These are phyloP conservation scores for Petrolisthes manimaculis DNA, from an alignment of 2,888 invertebrate genomes.

Conservation along the genomic window DNA sequence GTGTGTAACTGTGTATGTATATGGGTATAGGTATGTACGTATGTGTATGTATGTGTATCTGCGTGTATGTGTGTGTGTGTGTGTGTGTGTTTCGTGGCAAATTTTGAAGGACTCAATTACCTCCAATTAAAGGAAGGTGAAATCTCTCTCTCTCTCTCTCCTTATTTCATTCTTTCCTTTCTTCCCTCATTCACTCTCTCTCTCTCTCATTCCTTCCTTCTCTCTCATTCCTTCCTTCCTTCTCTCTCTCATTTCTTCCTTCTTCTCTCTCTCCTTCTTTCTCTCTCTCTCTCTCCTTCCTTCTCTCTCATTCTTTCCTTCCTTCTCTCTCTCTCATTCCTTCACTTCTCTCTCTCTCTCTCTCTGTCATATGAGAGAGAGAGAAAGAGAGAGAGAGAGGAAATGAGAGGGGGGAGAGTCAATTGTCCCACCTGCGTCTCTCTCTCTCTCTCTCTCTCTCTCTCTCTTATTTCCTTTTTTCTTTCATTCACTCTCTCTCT, in stretches of 20 bases:
- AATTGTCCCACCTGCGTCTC: neutral
- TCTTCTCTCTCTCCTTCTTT: neutral
- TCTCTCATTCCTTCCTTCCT: neutral
- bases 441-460: slow-evolving; percentile 16
- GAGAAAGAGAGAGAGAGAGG: neutral
- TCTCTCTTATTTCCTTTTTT: neutral
- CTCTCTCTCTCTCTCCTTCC: too few species aligned
- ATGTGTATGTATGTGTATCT: neutral
- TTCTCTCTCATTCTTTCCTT: neutral
- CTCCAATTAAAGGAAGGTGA: too few species aligned
- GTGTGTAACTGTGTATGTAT: too few species aligned
- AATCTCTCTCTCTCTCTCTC: too few species aligned
- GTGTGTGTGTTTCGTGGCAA: too few species aligned
- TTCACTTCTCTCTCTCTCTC: neutral
- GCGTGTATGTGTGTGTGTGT: neutral
- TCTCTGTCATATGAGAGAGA: neutral
- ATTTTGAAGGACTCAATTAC: too few species aligned
- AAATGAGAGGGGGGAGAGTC: neutral
- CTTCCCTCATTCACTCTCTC: too few species aligned
- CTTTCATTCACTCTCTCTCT: neutral
- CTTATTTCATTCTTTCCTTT: too few species aligned
- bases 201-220: neutral
- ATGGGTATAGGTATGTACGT: neutral
- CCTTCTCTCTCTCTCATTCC: neutral
- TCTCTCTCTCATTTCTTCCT: slow-evolving; percentile 4